phyloP scores from a whole-genome alignment of 2,797 vertebrate species.

The Coregonus ussuriensis region DNA sequence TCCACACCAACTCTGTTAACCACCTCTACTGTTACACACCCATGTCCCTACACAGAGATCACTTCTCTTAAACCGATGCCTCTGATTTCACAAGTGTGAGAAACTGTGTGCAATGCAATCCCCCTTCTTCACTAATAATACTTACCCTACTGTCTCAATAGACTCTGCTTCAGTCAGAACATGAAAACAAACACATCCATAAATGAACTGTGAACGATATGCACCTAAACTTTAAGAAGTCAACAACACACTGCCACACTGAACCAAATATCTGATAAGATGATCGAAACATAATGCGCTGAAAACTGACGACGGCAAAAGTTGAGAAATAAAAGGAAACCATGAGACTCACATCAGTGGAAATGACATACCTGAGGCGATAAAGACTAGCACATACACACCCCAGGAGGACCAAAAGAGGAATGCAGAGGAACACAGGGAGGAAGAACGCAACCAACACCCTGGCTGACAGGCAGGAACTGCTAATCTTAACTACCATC shows the following conservation, averaged over 20 bases:
- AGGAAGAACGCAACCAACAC: conserved; percentile 48
- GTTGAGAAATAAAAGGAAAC: neutral
- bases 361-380: neutral
- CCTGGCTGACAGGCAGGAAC: conserved; percentile 65
- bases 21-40: neutral
- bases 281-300: neutral
- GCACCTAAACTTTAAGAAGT: neutral
- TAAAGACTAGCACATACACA: conserved; percentile 19
- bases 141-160: neutral
- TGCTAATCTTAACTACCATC: conserved; percentile 69
- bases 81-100: neutral
- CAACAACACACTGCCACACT: neutral
- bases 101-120: neutral
- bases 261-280: neutral
- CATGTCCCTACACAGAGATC: neutral
- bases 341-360: neutral
- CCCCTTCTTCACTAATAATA: neutral
- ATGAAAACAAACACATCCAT: neutral
- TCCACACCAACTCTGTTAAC: neutral
- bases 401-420: conserved; percentile 21
- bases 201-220: neutral
- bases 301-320: neutral
- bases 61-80: neutral
- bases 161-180: neutral
- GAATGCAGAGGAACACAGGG: conserved; percentile 17